Base-by-base conservation (phyloP, 1,140 invertebrate species). In the Akabosia matsudoensis region DNA sequence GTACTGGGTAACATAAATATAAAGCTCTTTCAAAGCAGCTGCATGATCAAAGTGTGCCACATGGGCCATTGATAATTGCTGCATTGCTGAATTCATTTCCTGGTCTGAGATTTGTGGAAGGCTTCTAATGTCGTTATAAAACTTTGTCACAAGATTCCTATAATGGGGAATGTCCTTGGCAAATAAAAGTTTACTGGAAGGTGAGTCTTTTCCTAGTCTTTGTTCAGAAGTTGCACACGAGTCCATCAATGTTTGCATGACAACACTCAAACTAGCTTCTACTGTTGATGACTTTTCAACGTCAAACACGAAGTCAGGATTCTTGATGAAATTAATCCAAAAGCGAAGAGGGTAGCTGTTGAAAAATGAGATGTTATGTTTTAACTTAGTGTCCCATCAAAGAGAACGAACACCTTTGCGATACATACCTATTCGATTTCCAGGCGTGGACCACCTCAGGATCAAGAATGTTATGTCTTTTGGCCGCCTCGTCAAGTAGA, bases 281-380 rank as follows among this genome's bases (percentile, higher is more conserved):
- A 97, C 91, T 7, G 93, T 95, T 16, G 90, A 88, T 1, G 94
- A 95, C 86, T 97, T 97, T 82, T 96, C 93, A 67, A 97, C 93
- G 86, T 97, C 96, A 85, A 98, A 97, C 84, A 97, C 94, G 84
- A 96, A 97, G 85, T 97, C 94, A 7, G 96, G 95, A 88, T 97
- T 97, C 85, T 97, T 97, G 74, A 97, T 96, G 80, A 97, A 93
- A 86, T 97, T 97, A 18, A 97, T 93, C 96, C 96, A 98, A 88
- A 97, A 97, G 81, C 96, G 88, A 67, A 97, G 87, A 51, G 95
- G 94, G 83, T 97, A 89, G 87, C 94, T 94, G 81, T 76, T 77
- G 72, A 71, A 33, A 56, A 79, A 51, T 28, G 70, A 75, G 28
- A 70, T 70, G 7, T 61, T 61, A 61, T 61, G 37, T 45, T n/a